phyloP scores from a whole-genome alignment of 2,113 vertebrate species.

The Tricholaema leucomelas region DNA sequence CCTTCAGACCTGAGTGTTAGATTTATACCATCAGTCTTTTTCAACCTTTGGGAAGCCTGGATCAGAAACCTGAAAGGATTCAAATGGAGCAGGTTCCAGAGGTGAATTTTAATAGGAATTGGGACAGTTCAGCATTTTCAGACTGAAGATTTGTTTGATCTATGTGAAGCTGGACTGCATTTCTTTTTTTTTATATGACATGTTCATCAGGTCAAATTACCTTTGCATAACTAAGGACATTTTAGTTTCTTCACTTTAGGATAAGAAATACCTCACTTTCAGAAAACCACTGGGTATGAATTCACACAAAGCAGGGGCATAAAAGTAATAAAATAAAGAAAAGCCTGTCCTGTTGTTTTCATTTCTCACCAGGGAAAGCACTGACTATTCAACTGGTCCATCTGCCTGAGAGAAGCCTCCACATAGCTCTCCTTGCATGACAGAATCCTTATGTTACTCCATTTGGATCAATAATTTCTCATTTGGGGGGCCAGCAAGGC shows the following conservation, averaged over 20 bases:
- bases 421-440: neutral
- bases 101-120: neutral
- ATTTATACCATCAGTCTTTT: neutral
- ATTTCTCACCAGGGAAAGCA: slow-evolving; percentile 4
- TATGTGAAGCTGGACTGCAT: neutral
- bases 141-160: neutral
- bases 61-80: neutral
- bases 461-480: slow-evolving; percentile 58
- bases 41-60: neutral
- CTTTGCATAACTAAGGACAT: neutral
- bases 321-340: neutral
- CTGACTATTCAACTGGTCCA: neutral
- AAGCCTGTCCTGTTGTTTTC: neutral
- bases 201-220: neutral
- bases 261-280: neutral
- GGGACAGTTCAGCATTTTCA: neutral
- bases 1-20: neutral
- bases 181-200: neutral
- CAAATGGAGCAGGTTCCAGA: neutral
- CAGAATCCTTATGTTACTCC: slow-evolving; percentile 31
- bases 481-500: neutral
- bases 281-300: neutral
- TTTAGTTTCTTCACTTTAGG: neutral
- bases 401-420: slow-evolving; percentile 17
- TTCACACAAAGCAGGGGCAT: neutral